phyloP scores from a whole-genome alignment of 2,797 vertebrate species.

The Margarornis squamiger region DNA sequence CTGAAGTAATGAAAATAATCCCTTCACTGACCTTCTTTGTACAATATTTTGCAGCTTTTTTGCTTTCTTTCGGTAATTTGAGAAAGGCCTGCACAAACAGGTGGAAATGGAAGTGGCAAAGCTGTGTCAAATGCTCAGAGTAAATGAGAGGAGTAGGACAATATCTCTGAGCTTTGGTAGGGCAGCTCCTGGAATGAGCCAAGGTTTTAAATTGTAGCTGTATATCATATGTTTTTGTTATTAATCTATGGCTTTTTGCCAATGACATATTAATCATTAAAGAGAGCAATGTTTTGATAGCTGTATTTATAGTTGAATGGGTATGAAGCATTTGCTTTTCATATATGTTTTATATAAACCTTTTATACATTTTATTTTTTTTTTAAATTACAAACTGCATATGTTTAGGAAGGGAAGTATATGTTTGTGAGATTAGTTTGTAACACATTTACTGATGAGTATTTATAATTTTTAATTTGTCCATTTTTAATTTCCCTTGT shows the following conservation, averaged over 20 bases:
- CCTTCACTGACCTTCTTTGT: not conserved
- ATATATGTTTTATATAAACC: not conserved
- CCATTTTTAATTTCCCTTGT: not conserved
- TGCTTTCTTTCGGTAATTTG: not conserved
- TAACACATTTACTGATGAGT: not conserved
- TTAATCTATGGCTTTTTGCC: not conserved
- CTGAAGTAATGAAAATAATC: not conserved
- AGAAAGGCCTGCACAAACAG: not conserved
- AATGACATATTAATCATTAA: not conserved
- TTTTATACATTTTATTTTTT: not conserved
- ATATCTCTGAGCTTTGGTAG: not conserved
- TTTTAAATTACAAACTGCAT: not conserved
- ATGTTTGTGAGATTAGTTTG: not conserved
- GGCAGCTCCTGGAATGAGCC: not conserved
- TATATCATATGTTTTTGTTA: not conserved
- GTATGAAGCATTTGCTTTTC: not conserved
- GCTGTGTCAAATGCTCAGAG: not conserved
- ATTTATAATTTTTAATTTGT: not conserved
- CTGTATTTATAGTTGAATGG: not conserved
- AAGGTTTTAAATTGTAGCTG: not conserved
- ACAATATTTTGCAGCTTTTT: not conserved
- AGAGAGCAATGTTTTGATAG: not conserved
- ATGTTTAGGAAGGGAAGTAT: not conserved
- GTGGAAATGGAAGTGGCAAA: not conserved
- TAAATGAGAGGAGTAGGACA: not conserved